Base-by-base conservation (phyloP, 2,888 invertebrate species). In the Orgyia antiqua region DNA sequence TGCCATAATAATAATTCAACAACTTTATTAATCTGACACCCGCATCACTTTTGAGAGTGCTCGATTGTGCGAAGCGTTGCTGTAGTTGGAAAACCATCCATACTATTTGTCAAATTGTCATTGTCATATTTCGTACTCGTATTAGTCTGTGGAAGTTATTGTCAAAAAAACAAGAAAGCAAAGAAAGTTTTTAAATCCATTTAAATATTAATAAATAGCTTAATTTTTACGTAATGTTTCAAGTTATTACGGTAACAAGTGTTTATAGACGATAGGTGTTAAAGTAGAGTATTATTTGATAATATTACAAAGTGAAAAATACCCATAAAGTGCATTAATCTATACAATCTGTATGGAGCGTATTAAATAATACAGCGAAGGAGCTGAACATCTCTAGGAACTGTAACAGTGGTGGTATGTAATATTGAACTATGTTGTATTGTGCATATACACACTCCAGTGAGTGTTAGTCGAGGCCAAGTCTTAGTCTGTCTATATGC, bases 151-250 rank as follows among this genome's bases (percentile, higher is more conserved):
- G n/a, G n/a, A n/a, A n/a, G n/a, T n/a, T n/a, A n/a, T n/a, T n/a
- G n/a, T n/a, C n/a, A n/a, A n/a, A n/a, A n/a, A n/a, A n/a, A n/a
- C n/a, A 36, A 33, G 36, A 38, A 42, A 50, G 47, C 56, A n/a
- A 52, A 55, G 56, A 55, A 52, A 52, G 55, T 52, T 52, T 48
- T 47, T 42, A 38, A 28, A 44, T 43, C 36, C 28, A 1, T 9
- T 26, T 23, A 38, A 38, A 10, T 36, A 29, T 34, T 19, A 37
- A 30, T 8, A 20, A 28, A 27, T n/a, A n/a, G n/a, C n/a, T 24
- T 30, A 27, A 27, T 19, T 32, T 31, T 29, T 23, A 39, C 38
- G 24, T 21, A 15, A 18, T 20, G 19, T 28, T 21, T 9, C 26
- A 31, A 31, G 4, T 15, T 24, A 29, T 35, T 29, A 26, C 18